Conservation (phyloP, 2,113 vertebrate genomes). For the Salvelinus fontinalis region DNA sequence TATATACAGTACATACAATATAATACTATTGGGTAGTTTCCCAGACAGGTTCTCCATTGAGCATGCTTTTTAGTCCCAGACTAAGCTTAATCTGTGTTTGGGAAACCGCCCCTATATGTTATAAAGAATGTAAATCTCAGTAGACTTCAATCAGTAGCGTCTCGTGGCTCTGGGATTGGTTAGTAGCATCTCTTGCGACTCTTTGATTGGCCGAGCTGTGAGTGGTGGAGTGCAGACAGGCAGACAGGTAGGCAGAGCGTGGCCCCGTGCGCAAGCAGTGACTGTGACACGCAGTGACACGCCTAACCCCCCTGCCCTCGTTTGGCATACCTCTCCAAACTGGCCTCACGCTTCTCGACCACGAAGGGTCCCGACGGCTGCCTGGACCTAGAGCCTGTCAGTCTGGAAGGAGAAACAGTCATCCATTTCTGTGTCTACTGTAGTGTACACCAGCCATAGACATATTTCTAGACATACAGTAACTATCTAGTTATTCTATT, state of each 20-base stretch:
- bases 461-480: neutral
- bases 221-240: constrained; percentile 55
- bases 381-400: constrained; percentile 28
- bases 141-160: neutral
- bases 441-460: neutral
- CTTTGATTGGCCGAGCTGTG: constrained; percentile 14
- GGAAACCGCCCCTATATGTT: too few species aligned
- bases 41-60: too few species aligned
- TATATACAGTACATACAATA: too few species aligned
- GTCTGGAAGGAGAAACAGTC: constrained; percentile 47
- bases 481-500: neutral
- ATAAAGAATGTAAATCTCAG: neutral
- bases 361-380: constrained; percentile 21
- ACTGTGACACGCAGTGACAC: constrained; percentile 78
- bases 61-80: too few species aligned
- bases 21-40: too few species aligned
- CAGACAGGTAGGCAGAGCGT: constrained; percentile 74
- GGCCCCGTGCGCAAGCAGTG: constrained; percentile 74
- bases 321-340: constrained; percentile 32
- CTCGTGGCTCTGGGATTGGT: neutral
- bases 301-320: constrained; percentile 73
- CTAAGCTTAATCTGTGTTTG: too few species aligned
- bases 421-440: constrained; percentile 13
- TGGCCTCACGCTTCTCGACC: constrained; percentile 42
- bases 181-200: neutral